Base-by-base conservation (phyloP, 2,113 vertebrate species). In the Clinocottus analis region DNA sequence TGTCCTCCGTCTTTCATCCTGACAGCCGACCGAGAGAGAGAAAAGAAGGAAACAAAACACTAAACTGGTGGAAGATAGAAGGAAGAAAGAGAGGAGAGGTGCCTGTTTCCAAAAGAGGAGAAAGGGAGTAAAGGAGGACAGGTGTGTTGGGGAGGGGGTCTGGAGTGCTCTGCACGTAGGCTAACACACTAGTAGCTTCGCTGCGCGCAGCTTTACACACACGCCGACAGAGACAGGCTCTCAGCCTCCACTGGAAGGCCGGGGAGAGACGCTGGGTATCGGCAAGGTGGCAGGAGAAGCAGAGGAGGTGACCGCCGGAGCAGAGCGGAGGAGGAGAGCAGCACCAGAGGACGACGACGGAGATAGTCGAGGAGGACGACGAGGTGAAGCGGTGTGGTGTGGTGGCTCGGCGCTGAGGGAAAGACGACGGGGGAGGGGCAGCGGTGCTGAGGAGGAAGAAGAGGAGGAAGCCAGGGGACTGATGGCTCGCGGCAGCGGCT, bases 401-500 rank as follows among this genome's bases (percentile, higher is more conserved):
- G 87, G 90, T 25, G 87, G 89, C 71, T 80, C 74, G 1, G 81
- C 66, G 8, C 62, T 89, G 67, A 87, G 85, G 79, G 89, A 90
- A 7, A 58, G 91, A 49, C 62, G 81, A 12, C 80, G 69, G 82
- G 75, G 86, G 79, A 82, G 75, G 80, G 68, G 79, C 10, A 17
- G 81, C 8, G 70, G 68, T 10, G 77, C 78, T 37, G 85, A 80
- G 84, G 81, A 86, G 77, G 82, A 77, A 69, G 84, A 89, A 6
- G 82, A 84, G 60, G 85, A 83, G 45, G 83, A 92, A 60, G 75
- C 63, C 69, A 60, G 51, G 33, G 88, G 73, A 66, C 83, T 83
- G 49, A 94, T 93, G 93, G 92, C 93, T 75, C 89, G 93, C 3
- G 85, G 94, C 77, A 83, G 96, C 93, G 97, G 97, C 93, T 84